phyloP scores from a whole-genome alignment of 2,797 vertebrate species.

The Lophius americanus region DNA sequence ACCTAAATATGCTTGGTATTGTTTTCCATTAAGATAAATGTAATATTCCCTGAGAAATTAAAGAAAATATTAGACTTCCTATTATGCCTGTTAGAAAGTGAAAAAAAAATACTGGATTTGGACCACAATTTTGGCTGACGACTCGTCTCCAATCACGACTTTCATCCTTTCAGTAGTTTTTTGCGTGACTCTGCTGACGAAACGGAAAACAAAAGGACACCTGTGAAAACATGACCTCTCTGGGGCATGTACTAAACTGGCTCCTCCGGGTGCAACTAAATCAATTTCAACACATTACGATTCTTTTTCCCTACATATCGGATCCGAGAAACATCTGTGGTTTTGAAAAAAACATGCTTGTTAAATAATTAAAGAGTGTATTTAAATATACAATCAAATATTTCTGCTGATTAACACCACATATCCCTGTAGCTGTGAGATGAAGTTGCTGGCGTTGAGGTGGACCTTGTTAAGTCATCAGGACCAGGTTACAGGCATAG shows the following conservation, averaged over 20 bases:
- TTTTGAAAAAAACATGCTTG: neutral
- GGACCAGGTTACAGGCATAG: conserved; percentile 9
- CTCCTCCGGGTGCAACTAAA: conserved; percentile 5
- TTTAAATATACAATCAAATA: conserved; percentile 5
- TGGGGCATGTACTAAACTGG: neutral
- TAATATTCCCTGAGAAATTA: no score
- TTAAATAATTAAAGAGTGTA: conserved; percentile 1
- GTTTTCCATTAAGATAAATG: no score
- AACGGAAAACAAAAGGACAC: no score
- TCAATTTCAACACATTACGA: no score
- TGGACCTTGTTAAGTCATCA: neutral
- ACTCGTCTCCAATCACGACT: neutral
- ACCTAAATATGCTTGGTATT: no score
- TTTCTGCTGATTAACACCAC: neutral
- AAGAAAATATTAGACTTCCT: no score
- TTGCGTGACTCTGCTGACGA: no score
- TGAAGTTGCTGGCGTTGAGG: neutral
- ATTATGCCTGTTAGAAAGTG: no score
- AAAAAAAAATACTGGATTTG: no score
- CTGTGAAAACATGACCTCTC: neutral
- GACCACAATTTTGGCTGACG: no score
- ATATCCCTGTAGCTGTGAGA: neutral
- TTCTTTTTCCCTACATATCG: conserved; percentile 2
- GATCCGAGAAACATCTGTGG: conserved; percentile 24
- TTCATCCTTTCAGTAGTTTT: neutral